These are phyloP conservation scores for Blera fallax DNA, from an alignment of 2,888 invertebrate species.

Conservation along the genomic window DNA sequence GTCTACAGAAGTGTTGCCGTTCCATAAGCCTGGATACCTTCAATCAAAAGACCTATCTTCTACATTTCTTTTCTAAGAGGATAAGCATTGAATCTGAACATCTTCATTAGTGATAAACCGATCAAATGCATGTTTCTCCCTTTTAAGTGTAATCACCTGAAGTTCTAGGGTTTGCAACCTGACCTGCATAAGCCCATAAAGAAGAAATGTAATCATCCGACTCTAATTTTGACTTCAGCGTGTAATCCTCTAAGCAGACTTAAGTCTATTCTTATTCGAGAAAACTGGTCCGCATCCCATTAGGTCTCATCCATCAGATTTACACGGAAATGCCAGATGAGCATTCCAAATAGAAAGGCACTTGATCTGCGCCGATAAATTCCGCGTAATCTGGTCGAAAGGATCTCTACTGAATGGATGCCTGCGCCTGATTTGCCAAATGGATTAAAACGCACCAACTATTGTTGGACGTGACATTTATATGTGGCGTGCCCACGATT, in stretches of 20 bases:
- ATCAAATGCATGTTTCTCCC: background rate
- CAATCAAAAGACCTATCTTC: background rate
- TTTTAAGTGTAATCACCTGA: background rate
- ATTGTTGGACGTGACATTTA: conserved; percentile 62
- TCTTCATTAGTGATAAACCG: background rate
- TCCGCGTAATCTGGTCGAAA: conserved; percentile 64
- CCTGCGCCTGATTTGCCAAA: conserved; percentile 35
- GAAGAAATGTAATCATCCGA: conserved; percentile 55
- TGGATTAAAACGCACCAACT: conserved; percentile 41
- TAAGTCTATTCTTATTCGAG: conserved; percentile 35
- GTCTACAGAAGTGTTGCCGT: background rate
- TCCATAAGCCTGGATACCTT: background rate
- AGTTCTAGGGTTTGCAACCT: conserved; percentile 31
- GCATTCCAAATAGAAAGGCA: conserved; percentile 51
- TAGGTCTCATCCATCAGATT: conserved; percentile 48
- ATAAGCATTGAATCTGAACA: background rate
- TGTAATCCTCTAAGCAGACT: conserved; percentile 64
- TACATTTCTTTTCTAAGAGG: background rate
- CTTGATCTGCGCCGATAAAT: conserved; percentile 67
- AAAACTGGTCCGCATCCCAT: conserved; percentile 43
- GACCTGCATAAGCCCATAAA: conserved; percentile 47
- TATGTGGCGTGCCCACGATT: conserved; percentile 26
- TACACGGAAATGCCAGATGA: conserved; percentile 67
- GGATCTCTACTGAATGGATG: conserved; percentile 43
- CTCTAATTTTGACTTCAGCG: conserved; percentile 63